These are phyloP conservation scores for Microcebus tavaratra DNA, from an alignment of 2,113 vertebrate species.

Conservation along the genomic window DNA sequence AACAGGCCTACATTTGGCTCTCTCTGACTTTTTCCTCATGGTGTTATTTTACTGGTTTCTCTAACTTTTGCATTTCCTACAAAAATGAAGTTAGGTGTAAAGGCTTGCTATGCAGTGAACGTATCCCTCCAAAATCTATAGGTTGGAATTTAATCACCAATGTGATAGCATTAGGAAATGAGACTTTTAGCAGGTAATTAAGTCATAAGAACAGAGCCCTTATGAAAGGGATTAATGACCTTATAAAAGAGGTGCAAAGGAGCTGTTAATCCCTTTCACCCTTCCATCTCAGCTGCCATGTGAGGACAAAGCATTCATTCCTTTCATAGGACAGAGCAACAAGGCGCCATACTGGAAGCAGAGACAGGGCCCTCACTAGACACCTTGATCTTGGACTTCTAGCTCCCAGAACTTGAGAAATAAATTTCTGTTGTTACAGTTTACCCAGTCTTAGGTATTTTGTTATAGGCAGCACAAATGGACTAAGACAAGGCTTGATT, in stretches of 20 bases:
- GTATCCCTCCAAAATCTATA: not conserved
- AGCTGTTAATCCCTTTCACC: not conserved
- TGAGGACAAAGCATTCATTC: not conserved
- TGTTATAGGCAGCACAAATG: not conserved
- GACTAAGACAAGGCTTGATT: not conserved
- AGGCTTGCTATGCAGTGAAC: not conserved
- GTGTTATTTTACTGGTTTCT: not conserved
- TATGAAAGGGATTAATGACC: not conserved
- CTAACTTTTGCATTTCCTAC: not conserved
- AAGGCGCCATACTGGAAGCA: not conserved
- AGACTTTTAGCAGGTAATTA: not conserved
- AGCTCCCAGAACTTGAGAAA: not conserved
- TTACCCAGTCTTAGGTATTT: not conserved
- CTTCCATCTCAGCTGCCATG: not conserved
- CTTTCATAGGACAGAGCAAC: not conserved
- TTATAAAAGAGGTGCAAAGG: not conserved
- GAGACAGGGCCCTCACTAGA: not conserved
- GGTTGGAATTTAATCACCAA: not conserved
- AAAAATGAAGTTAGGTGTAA: not conserved
- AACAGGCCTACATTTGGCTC: not conserved
- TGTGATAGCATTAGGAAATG: not conserved
- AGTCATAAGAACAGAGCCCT: not conserved
- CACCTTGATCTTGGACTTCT: not conserved
- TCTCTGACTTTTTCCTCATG: not conserved
- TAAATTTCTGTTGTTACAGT: not conserved